A percentile compares a stretch with the other conserved stretches of the same genome.
phyloP scores from a whole-genome alignment of 2,113 vertebrate species.

The Malaclemys terrapin region DNA sequence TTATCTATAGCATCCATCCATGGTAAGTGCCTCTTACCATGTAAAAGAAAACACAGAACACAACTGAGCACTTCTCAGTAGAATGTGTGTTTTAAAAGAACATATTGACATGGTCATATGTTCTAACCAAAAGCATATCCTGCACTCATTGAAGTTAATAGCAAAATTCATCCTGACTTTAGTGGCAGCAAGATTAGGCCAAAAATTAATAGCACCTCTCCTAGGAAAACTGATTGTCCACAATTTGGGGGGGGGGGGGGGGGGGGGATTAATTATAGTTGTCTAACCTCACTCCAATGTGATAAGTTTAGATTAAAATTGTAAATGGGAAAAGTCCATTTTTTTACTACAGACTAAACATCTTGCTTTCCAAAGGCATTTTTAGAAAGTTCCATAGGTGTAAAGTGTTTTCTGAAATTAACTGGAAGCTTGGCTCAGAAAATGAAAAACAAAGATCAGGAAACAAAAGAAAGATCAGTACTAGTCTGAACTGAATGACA shows the following conservation, averaged over 20 bases:
- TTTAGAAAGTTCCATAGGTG: neutral
- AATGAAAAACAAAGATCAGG: neutral
- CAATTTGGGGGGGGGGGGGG: neutral
- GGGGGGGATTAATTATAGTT: neutral
- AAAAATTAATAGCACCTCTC: neutral
- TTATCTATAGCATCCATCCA: neutral
- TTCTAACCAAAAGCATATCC: neutral
- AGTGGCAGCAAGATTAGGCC: neutral
- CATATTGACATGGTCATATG: neutral
- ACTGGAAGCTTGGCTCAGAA: neutral
- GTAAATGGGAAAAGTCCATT: neutral
- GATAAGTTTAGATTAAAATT: neutral
- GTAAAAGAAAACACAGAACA: neutral
- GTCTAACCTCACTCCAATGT: neutral
- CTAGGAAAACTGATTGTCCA: neutral
- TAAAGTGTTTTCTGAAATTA: accelerated
- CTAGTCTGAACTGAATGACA: neutral
- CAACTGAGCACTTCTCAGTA: neutral
- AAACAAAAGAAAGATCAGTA: neutral
- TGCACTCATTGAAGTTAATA: neutral
- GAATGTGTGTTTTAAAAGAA: neutral
- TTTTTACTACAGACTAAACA: neutral
- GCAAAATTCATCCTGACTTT: neutral
- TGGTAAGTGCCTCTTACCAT: neutral
- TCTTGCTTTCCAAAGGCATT: neutral